These are phyloP conservation scores for Drosophila prostipennis DNA, from an alignment of 2,888 invertebrate species.

Conservation along the genomic window DNA sequence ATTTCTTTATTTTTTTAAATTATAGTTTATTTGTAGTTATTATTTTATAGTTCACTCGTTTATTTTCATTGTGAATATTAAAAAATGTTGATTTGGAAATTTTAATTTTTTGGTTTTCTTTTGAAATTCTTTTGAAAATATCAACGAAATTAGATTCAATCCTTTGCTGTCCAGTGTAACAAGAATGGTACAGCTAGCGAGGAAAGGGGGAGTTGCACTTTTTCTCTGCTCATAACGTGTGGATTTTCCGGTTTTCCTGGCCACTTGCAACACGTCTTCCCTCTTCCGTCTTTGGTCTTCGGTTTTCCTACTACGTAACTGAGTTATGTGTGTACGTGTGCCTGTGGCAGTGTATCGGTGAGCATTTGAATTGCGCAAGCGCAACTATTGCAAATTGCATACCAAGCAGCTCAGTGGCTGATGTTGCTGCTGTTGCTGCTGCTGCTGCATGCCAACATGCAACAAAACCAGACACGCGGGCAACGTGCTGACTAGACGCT, in stretches of 20 bases:
- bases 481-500: slow-evolving; percentile 76
- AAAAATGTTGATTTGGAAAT: too few species aligned
- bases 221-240: slow-evolving; percentile 61
- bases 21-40: too few species aligned
- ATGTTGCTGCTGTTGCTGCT: slow-evolving; percentile 10
- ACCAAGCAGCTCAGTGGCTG: slow-evolving; percentile 62
- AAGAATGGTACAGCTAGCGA: slow-evolving; percentile 24
- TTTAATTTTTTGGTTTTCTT: neutral
- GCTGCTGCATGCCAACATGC: slow-evolving; percentile 74
- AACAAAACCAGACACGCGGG: slow-evolving; percentile 77
- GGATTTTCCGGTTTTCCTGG: slow-evolving; percentile 75
- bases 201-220: slow-evolving; percentile 17
- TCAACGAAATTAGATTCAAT: neutral
- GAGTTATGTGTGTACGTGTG: slow-evolving; percentile 59
- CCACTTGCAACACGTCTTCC: slow-evolving; percentile 57
- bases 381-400: slow-evolving; percentile 78
- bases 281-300: slow-evolving; percentile 59
- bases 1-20: too few species aligned
- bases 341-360: slow-evolving; percentile 38
- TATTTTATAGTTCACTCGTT: too few species aligned
- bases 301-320: slow-evolving; percentile 61
- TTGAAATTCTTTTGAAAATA: neutral
- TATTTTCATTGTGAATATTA: too few species aligned
- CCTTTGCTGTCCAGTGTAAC: slow-evolving; percentile 22
- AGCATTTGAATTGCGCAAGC: slow-evolving; percentile 77